Conservation (phyloP, 2,888 invertebrate genomes). For the Mythimna loreyi region DNA sequence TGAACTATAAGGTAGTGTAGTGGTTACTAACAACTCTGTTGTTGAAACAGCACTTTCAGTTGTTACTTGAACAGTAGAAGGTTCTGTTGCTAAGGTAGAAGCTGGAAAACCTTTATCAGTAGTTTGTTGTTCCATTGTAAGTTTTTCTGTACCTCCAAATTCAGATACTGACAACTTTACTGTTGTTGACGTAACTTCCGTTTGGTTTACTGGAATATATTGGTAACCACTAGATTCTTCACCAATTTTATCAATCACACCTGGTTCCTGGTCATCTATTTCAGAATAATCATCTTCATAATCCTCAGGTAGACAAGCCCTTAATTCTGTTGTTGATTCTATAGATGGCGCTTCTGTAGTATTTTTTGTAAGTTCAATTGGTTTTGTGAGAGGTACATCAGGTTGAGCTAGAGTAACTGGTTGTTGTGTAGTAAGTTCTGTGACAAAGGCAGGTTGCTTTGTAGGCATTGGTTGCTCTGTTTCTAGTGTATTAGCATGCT, state of each 20-base stretch:
- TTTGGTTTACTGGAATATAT: background rate
- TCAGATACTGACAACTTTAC: background rate
- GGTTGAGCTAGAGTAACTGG: background rate
- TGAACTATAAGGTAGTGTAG: no score
- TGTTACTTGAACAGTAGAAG: background rate
- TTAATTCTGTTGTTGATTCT: background rate
- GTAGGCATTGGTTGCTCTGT: background rate
- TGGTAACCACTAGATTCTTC: background rate
- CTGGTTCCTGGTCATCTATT: background rate
- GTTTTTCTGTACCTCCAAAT: background rate
- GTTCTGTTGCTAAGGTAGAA: background rate
- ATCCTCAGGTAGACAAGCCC: constrained; percentile 14
- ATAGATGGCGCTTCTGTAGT: background rate
- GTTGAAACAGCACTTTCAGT: background rate
- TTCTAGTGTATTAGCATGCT: background rate
- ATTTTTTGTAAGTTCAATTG: background rate
- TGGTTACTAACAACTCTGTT: no score
- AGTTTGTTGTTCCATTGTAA: background rate
- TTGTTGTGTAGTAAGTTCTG: constrained; percentile 15
- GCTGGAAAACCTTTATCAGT: background rate
- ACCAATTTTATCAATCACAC: background rate
- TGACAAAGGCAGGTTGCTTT: background rate
- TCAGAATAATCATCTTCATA: constrained; percentile 27
- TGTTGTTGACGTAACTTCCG: background rate
- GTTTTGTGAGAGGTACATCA: background rate